These are phyloP conservation scores for Paracentrotus lividus DNA, from an alignment of 53 echinoderm and acorn worm species.

Conservation along the genomic window DNA sequence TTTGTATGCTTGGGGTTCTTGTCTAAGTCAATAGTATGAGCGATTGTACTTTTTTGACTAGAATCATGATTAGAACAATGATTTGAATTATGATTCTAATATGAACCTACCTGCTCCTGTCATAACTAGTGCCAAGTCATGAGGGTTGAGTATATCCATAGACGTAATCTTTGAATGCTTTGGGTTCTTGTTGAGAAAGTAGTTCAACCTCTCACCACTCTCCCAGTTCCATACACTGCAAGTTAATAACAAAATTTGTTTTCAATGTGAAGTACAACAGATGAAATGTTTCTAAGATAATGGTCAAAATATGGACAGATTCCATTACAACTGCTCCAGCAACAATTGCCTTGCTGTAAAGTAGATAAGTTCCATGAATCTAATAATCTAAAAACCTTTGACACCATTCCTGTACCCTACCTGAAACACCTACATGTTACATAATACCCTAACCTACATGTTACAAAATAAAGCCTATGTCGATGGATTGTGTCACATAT, in stretches of 20 bases:
- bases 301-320: not conserved
- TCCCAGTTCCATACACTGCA: conserved; percentile 98
- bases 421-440: no score
- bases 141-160: conserved; percentile 95
- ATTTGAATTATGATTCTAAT: not conserved
- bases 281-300: not conserved
- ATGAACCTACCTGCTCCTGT: conserved; percentile 89
- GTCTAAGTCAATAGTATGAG: conserved; percentile 30
- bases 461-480: no score
- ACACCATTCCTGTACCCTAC: no score
- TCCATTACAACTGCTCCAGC: no score
- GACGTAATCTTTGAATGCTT: conserved; percentile 90
- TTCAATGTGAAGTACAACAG: not conserved
- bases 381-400: no score
- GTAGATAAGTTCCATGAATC: no score
- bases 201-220: conserved; percentile 92
- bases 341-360: no score
- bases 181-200: conserved; percentile 85
- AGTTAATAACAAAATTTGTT: not conserved
- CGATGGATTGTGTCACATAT: no score
- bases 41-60: not conserved
- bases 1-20: conserved; percentile 78
- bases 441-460: no score
- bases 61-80: not conserved
- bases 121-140: conserved; percentile 90